A percentile compares a stretch with the other conserved stretches of the same genome.
Conservation (phyloP, 2,888 invertebrate species). For the Oxystoma pomonae region DNA sequence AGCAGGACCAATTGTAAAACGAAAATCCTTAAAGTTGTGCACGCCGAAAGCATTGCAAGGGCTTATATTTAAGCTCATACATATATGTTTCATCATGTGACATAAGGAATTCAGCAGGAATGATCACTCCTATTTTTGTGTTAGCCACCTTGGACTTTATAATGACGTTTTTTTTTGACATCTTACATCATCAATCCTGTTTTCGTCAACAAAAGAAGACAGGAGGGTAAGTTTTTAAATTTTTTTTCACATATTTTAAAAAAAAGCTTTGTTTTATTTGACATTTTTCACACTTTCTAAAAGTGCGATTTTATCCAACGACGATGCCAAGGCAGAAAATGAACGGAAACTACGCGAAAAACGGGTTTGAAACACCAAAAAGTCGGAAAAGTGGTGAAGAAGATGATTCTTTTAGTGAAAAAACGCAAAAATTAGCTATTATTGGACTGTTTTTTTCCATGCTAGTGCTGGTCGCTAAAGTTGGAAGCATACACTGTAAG, state of each 20-base stretch:
- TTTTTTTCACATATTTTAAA: not conserved
- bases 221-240: not conserved
- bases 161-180: not conserved
- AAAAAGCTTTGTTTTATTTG: not conserved
- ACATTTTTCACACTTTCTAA: too few species aligned
- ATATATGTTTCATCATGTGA: too few species aligned
- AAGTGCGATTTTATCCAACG: not conserved
- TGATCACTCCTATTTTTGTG: too few species aligned
- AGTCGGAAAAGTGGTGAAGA: conserved; percentile 25
- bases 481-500: conserved; percentile 41
- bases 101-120: too few species aligned
- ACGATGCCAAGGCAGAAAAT: not conserved
- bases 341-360: not conserved
- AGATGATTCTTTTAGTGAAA: conserved; percentile 26
- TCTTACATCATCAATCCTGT: not conserved
- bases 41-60: too few species aligned
- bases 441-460: conserved; percentile 39
- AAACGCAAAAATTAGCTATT: conserved; percentile 40
- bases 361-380: conserved; percentile 16
- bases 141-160: too few species aligned
- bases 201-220: not conserved
- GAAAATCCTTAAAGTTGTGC: too few species aligned
- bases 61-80: too few species aligned
- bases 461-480: conserved; percentile 36
- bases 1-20: too few species aligned